phyloP scores from a whole-genome alignment of 2,797 vertebrate species.

The Hipposideros larvatus region DNA sequence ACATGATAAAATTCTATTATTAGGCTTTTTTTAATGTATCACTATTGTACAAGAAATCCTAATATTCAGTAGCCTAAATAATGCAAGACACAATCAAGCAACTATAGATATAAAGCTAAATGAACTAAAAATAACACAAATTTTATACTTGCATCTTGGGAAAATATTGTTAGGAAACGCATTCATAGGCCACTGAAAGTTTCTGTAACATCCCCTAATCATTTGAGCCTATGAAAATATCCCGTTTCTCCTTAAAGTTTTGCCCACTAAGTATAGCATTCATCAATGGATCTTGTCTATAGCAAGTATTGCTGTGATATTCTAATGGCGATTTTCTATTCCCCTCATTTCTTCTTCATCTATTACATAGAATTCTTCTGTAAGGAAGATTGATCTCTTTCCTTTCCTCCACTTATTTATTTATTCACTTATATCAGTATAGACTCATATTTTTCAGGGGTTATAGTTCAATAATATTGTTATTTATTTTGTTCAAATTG shows the following conservation, averaged over 20 bases:
- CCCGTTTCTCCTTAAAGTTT: slow-evolving; percentile 21
- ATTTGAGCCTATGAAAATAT: background rate
- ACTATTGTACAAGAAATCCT: background rate
- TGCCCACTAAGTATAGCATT: background rate
- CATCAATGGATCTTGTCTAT: background rate
- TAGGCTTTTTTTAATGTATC: background rate
- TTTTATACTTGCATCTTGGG: background rate
- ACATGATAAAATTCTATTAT: background rate
- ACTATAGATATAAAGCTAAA: slow-evolving; percentile 34
- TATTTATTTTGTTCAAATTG: background rate
- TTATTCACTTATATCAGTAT: background rate
- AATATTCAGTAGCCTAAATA: background rate
- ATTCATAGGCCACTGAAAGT: background rate
- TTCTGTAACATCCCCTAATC: background rate
- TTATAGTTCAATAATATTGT: background rate
- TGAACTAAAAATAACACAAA: background rate
- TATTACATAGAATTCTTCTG: background rate
- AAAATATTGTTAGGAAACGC: background rate
- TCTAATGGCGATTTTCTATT: background rate
- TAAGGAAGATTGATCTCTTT: background rate
- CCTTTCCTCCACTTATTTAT: background rate
- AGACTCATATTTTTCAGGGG: background rate
- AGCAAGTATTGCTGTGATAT: background rate
- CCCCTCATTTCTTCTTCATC: background rate
- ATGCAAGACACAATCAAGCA: background rate